These are phyloP conservation scores for Raphicerus campestris DNA, from an alignment of 2,113 vertebrate genomes.

Conservation along the genomic window DNA sequence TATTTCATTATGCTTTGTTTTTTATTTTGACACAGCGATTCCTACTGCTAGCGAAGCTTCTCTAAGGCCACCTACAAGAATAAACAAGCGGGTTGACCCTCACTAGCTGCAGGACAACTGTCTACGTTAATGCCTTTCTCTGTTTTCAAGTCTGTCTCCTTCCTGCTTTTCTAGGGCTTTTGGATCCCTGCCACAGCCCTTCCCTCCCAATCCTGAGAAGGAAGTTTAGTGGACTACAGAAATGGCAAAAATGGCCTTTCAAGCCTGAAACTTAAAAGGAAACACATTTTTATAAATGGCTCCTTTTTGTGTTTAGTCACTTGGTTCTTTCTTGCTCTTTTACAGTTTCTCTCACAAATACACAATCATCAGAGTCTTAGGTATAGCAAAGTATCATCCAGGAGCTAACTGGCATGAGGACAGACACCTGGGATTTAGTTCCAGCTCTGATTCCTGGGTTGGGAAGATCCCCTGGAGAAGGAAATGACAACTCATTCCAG, in stretches of 20 bases:
- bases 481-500: too few species aligned
- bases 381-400: not conserved
- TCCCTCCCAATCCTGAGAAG: not conserved
- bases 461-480: too few species aligned
- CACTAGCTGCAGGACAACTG: not conserved
- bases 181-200: not conserved
- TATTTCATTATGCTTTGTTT: not conserved
- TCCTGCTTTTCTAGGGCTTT: not conserved
- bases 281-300: not conserved
- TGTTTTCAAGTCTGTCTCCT: not conserved
- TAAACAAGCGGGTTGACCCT: not conserved
- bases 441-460: not conserved
- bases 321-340: not conserved
- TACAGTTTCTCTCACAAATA: not conserved
- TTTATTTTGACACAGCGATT: not conserved
- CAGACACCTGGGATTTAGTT: not conserved
- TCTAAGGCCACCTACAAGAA: not conserved
- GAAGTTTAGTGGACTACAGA: not conserved
- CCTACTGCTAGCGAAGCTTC: not conserved
- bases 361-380: not conserved
- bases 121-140: not conserved
- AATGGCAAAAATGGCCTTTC: not conserved
- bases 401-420: not conserved
- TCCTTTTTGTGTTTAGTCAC: not conserved
- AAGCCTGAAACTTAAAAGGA: not conserved